Conservation (phyloP, 2,797 vertebrate genomes). For the Eidolon dupreanum region DNA sequence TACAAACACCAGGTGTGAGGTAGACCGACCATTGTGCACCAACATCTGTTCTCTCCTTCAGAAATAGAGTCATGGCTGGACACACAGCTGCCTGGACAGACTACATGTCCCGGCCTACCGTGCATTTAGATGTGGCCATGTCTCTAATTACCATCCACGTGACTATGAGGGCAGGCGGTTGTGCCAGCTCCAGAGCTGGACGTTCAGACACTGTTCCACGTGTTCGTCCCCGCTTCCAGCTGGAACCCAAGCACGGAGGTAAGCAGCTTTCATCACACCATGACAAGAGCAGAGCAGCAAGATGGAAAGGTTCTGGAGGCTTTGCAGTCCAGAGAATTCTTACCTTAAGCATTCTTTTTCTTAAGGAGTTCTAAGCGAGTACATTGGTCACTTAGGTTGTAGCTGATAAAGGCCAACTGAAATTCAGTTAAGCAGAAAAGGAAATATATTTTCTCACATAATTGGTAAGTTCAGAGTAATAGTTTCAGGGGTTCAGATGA, state of each 20-base stretch:
- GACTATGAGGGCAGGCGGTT: fast-evolving
- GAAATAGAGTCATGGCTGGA: not conserved
- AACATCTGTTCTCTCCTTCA: not conserved
- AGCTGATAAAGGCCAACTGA: not conserved
- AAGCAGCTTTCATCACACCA: not conserved
- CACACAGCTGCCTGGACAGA: not conserved
- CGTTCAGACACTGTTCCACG: not conserved
- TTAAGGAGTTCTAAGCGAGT: not conserved
- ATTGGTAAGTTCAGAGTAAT: not conserved
- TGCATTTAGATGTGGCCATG: not conserved
- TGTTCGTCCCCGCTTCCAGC: not conserved
- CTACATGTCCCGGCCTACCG: not conserved
- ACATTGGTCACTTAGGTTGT: not conserved
- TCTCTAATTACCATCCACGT: not conserved
- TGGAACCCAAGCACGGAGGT: not conserved
- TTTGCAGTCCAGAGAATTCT: not conserved
- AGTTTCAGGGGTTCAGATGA: not conserved
- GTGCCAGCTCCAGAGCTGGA: not conserved
- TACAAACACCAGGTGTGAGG: not conserved
- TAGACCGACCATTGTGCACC: not conserved
- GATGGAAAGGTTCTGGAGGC: not conserved
- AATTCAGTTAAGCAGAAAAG: not conserved
- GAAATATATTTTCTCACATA: not conserved
- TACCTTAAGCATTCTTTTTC: not conserved
- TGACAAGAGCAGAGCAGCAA: not conserved